phyloP scores from a whole-genome alignment of 2,888 invertebrate species.

The Julus scanicus region DNA sequence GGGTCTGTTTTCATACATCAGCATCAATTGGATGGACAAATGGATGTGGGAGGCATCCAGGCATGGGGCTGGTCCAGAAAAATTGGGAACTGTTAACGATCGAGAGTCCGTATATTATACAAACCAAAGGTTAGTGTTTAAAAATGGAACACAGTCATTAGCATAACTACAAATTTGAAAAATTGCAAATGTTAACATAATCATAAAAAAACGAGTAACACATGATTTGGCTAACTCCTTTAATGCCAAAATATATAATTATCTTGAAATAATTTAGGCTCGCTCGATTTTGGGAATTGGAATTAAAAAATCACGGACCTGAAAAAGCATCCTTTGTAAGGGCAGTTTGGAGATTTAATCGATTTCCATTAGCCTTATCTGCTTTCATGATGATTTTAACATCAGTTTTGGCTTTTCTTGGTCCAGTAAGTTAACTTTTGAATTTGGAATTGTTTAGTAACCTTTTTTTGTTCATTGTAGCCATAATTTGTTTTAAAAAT shows the following conservation, averaged over 20 bases:
- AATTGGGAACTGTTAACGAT: constrained; percentile 20
- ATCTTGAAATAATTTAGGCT: constrained; percentile 60
- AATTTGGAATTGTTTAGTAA: not conserved
- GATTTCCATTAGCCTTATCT: constrained; percentile 64
- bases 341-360: constrained; percentile 64
- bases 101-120: constrained; percentile 45
- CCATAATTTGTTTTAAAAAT: constrained; percentile 20
- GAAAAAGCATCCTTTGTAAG: constrained; percentile 64
- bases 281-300: constrained; percentile 65
- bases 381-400: constrained; percentile 63
- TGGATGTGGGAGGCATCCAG: constrained; percentile 66
- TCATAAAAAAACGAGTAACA: no score
- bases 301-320: constrained; percentile 63
- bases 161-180: no score
- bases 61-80: constrained; percentile 27
- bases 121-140: constrained; percentile 38
- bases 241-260: no score
- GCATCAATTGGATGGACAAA: constrained; percentile 66
- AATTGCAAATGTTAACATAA: not conserved
- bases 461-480: no score
- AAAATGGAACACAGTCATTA: not conserved
- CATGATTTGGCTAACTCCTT: no score
- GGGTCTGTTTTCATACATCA: constrained; percentile 66
- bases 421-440: constrained; percentile 65
- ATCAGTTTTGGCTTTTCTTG: constrained; percentile 65